Conservation (phyloP, 1,140 invertebrate genomes). For the Sitobion miscanthi region DNA sequence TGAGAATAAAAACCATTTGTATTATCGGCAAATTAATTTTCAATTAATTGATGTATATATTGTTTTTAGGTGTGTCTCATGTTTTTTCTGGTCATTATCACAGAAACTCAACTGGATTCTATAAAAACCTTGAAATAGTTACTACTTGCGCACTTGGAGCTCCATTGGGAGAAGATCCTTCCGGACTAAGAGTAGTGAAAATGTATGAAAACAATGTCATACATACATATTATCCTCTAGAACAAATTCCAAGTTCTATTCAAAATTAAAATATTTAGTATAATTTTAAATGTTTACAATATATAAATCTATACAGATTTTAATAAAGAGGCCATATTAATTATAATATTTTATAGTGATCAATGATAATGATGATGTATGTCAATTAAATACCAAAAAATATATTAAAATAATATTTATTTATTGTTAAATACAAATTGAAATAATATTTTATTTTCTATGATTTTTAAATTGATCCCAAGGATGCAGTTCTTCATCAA, state of each 20-base stretch:
- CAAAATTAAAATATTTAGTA: not conserved
- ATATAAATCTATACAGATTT: not conserved
- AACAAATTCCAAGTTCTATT: slow-evolving; percentile 37
- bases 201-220: slow-evolving; percentile 62
- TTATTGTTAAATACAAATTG: not conserved
- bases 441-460: not conserved
- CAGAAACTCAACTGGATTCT: slow-evolving; percentile 65
- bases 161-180: slow-evolving; percentile 64
- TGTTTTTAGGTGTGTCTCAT: slow-evolving; percentile 63
- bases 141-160: slow-evolving; percentile 67
- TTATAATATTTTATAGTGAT: not conserved
- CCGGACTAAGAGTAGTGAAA: slow-evolving; percentile 65
- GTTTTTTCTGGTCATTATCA: slow-evolving; percentile 70
- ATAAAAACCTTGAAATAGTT: slow-evolving; percentile 65
- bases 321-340: not conserved
- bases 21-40: not conserved
- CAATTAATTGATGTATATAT: slow-evolving; percentile 36
- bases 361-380: not conserved
- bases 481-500: slow-evolving; percentile 50
- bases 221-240: slow-evolving; percentile 62
- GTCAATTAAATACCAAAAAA: not conserved
- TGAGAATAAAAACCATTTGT: not conserved
- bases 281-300: not conserved
- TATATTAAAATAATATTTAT: not conserved
- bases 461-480: slow-evolving; percentile 57